Base-by-base conservation (phyloP, 2,888 invertebrate species). In the Matsumyia berberina region DNA sequence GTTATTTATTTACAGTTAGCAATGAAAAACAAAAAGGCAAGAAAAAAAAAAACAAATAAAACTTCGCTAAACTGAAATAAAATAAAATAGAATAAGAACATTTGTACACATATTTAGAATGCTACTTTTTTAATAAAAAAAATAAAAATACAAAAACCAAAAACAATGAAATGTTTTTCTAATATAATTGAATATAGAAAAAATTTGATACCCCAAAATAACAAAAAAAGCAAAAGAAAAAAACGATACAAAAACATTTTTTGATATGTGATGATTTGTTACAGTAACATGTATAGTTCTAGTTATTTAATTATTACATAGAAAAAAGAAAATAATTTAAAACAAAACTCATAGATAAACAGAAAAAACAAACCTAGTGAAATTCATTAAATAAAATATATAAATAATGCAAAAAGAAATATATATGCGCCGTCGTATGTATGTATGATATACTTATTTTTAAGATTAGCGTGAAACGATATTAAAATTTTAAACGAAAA, bases 261-360 rank as follows among this genome's bases (percentile, higher is more conserved):
- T 86, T 86, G 76, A 81, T 81, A 86, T 81, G 89, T 89, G 90
- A 89, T 89, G 89, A 90, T 90, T 90, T 89, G 83, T 86, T 87
- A 88, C 88, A 88, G 87, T 83, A 67, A 67, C 57, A 85, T 76
- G 60, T 72, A 79, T 78, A 74, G 76, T 80, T 85, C 53, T 80
- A 85, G 85, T 70, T 85, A 80, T 76, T 74, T 80, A 64, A 80
- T 76, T 80, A 80, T 58, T 66, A 42, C 58, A 81, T 77, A 74
- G 64, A 76, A 57, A 67, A 79, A 72, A 62, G n/a, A n/a, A n/a
- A n/a, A n/a, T n/a, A 80, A 86, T 86, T 73, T 69, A 39, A 73
- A 57, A 46, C 37, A 76, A 70, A 66, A 72, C 60, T 72, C 60
- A 76, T 78, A 79, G 60, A 57, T 77, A 79, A 86, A 86, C 83